Evolutionary conservation across 2,113 vertebrate genomes (phyloP), one percentile per base, ranked within the genome.

Genomic region (Gallinago paraguaiae): DNA sequence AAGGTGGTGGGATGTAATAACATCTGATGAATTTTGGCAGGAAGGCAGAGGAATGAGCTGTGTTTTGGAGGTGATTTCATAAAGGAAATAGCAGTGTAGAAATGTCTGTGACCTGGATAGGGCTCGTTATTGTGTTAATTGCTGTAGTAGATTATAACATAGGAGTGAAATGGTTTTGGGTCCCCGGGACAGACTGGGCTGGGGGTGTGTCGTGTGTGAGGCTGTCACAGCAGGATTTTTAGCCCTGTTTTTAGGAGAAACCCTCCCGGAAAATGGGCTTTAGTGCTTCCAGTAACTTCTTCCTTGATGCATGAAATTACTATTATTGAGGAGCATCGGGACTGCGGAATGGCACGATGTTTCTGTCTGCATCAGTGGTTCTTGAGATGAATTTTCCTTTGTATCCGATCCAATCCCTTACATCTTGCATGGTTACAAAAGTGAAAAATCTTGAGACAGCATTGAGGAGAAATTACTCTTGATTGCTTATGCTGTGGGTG

Each of bases 201-300:
- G 6, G 31, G 92, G 90, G 91, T 63, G 88, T 92, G 92, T 81
- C 37, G 0, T 45, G 74, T 46, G 22, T 1, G 2, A 59, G 68
- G 5, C 12, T 68, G 53, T 76, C 72, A 33, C 83, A 75, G 88
- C 25, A 10, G 6, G 28, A 71, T 70, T 67, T 1, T 2, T 74
- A 87, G 67, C 76, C 61, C 76, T 37, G 9, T 51, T 11, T 24
- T 78, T 27, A 53, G 71, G 72, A 93, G 57, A 61, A 64, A 88
- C 87, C 95, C 93, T 24, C 65, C 4, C 27, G 27, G 78, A 70
- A 71, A 88, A 68, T 28, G 72, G 82, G 59, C 7, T 81, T 75
- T 28, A 59, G 59, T 88, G 82, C 78, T 97, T 97, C 94, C 93
- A 92, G 92, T 86, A 90, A 83, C 88, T 92, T 89, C 94, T 92